Percentiles rank a stretch among this genome's conserved stretches.
These are phyloP conservation scores for Lampris incognitus DNA, from an alignment of 2,113 vertebrate genomes.

Conservation along the genomic window DNA sequence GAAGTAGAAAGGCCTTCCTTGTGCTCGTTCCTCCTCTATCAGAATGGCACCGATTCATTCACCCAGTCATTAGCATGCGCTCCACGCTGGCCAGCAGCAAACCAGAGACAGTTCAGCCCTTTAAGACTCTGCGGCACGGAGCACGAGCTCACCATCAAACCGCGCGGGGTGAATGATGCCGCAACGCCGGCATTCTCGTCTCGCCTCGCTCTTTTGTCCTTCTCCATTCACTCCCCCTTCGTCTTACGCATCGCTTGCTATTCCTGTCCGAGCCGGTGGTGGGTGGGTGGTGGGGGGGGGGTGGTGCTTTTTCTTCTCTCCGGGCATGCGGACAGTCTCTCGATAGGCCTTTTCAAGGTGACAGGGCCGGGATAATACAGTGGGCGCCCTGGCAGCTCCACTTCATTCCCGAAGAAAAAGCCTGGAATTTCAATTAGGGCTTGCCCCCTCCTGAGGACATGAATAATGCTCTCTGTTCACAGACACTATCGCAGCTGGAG, in stretches of 20 bases:
- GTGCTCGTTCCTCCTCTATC: conserved; percentile 64
- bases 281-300: no score
- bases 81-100: conserved; percentile 56
- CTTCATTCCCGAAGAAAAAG: conserved; percentile 72
- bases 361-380: conserved; percentile 73
- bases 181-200: not conserved
- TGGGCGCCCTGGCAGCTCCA: conserved; percentile 52
- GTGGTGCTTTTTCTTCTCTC: conserved; percentile 39
- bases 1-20: conserved; percentile 70
- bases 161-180: conserved; percentile 20
- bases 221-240: conserved; percentile 35
- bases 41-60: conserved; percentile 76
- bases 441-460: conserved; percentile 73
- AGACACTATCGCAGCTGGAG: conserved; percentile 77
- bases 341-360: conserved; percentile 74
- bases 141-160: conserved; percentile 40
- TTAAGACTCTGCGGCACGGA: conserved; percentile 56
- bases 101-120: conserved; percentile 64
- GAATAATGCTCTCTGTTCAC: conserved; percentile 81
- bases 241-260: conserved; percentile 4
- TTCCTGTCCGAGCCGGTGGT: not conserved
- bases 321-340: conserved; percentile 54
- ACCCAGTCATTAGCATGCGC: conserved; percentile 74
- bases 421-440: conserved; percentile 82
- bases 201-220: conserved; percentile 25